phyloP scores from a whole-genome alignment of 2,797 vertebrate species.

The Argya squamiceps region DNA sequence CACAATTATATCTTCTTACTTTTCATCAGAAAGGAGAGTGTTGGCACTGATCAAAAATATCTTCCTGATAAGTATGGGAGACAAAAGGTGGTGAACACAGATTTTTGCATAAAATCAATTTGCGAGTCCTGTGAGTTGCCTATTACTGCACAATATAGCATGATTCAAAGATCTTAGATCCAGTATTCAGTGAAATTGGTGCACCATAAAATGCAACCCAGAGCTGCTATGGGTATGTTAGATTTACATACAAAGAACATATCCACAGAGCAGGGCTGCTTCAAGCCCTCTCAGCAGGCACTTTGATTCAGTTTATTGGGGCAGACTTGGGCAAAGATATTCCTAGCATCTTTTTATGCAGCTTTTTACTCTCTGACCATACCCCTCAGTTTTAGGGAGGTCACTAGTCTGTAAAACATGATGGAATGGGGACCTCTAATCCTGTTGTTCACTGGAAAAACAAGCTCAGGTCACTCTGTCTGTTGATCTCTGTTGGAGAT shows the following conservation, averaged over 20 bases:
- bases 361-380: not conserved
- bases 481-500: not conserved
- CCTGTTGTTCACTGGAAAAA: not conserved
- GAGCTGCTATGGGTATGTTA: fast-evolving
- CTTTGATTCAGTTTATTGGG: not conserved
- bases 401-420: not conserved
- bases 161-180: not conserved
- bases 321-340: not conserved
- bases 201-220: not conserved
- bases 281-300: not conserved
- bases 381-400: not conserved
- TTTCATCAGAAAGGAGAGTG: not conserved
- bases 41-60: conserved; percentile 1
- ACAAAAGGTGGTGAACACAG: not conserved
- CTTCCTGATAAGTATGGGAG: not conserved
- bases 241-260: not conserved
- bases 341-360: not conserved
- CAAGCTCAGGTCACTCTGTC: not conserved
- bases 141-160: not conserved
- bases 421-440: not conserved
- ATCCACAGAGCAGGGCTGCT: not conserved
- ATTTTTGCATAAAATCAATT: not conserved
- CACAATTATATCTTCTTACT: not conserved
- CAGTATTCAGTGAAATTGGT: not conserved
- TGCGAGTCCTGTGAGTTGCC: not conserved